Evolutionary conservation across 1,140 invertebrate species (phyloP), one percentile per base, ranked within the genome.

Genomic region (Diorhabda sublineata): DNA sequence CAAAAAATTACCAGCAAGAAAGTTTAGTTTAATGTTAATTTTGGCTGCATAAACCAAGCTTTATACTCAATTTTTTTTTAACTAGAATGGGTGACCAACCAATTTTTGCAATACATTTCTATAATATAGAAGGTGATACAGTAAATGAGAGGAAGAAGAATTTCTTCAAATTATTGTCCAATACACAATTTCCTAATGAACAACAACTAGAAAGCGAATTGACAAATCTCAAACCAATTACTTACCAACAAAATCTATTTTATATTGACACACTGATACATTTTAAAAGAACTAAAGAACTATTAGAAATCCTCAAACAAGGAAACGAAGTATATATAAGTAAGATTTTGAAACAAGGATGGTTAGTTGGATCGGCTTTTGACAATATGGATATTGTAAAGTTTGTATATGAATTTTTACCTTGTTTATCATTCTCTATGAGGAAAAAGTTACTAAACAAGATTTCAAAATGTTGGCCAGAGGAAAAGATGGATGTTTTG

Each of bases 261-360:
- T 59, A 58, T 57, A 4, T 71, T 42, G 70, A 71, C 41, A 45
- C 68, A n/a, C 45, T 71, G 43, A 68, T 71, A 5, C 59, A 64
- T 41, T 71, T 68, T 57, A 67, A 60, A 57, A 11, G 58, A 45
- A 59, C 42, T 42, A 8, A 44, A 4, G 66, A 68, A 68, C 56
- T 71, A 5, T 2, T 42, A 3, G n/a, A 71, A 5, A 44, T 68
- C 9, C 42, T 71, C 26, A 68, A 71, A 68, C 60, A 71, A 56
- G 70, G 70, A 44, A 60, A 71, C 56, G 70, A 68, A 57, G 66
- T 65, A 26, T 68, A 65, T 60, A 60, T 71, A 11, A 71, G 70
- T 45, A 71, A 71, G 60, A 68, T 71, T 8, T 41, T 58, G 42
- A 71, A 71, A 59, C 70, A 71, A 42, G 8, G 7, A 59, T 71